phyloP scores from a whole-genome alignment of 1,140 invertebrate genomes.

The Cyphomyrmex costatus region DNA sequence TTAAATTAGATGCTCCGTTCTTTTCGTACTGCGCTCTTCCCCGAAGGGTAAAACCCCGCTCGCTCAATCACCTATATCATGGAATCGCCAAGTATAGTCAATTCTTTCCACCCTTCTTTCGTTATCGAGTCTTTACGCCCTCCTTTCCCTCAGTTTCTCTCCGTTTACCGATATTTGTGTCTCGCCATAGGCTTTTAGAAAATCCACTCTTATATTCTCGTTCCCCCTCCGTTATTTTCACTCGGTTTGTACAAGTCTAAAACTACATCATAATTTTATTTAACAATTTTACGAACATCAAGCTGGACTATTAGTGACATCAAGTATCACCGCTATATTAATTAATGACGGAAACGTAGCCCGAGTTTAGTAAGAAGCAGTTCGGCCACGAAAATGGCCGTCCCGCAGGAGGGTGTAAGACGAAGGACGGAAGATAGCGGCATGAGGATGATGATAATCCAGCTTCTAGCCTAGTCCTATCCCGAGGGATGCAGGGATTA shows the following conservation, averaged over 20 bases:
- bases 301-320: slow-evolving; percentile 16
- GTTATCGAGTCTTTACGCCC: slow-evolving; percentile 57
- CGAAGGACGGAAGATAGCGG: slow-evolving; percentile 51
- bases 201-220: neutral
- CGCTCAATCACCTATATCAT: slow-evolving; percentile 79
- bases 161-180: slow-evolving; percentile 52
- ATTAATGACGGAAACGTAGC: slow-evolving; percentile 47
- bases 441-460: slow-evolving; percentile 74
- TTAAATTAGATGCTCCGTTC: slow-evolving; percentile 86
- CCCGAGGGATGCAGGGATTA: slow-evolving; percentile 80
- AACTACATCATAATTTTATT: neutral
- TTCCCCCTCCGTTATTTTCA: slow-evolving; percentile 29
- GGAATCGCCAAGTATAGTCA: slow-evolving; percentile 67
- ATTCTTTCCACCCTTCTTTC: slow-evolving; percentile 57
- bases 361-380: slow-evolving; percentile 48
- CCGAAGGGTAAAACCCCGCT: slow-evolving; percentile 59
- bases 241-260: neutral
- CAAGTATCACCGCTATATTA: slow-evolving; percentile 63
- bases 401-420: slow-evolving; percentile 57
- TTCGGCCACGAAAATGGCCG: slow-evolving; percentile 33
- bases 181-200: slow-evolving; percentile 45
- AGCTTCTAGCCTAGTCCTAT: slow-evolving; percentile 75
- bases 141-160: neutral
- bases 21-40: slow-evolving; percentile 62
- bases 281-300: slow-evolving; percentile 3